These are phyloP conservation scores for Gracilinanus agilis DNA, from an alignment of 2,113 vertebrate species.

Conservation along the genomic window DNA sequence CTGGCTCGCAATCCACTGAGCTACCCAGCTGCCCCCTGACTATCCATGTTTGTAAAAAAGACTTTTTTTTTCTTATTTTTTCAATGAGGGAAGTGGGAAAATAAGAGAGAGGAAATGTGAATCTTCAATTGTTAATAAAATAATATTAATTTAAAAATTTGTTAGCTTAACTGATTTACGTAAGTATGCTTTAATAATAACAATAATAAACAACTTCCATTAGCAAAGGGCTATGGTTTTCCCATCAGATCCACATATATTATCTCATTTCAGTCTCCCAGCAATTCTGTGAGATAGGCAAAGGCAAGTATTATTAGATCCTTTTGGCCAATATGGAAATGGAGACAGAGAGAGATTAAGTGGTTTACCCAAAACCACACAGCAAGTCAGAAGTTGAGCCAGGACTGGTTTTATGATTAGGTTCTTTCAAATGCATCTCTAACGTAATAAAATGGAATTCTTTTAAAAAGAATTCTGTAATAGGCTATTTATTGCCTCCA, in stretches of 20 bases:
- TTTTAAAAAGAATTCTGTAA: neutral
- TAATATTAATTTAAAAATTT: neutral
- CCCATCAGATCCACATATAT: neutral
- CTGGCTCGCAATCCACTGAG: too few relatives aligned
- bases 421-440: neutral
- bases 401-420: neutral
- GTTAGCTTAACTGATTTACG: neutral
- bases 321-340: neutral
- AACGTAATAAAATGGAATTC: neutral
- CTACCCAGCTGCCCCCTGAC: neutral
- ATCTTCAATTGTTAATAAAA: neutral
- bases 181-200: neutral
- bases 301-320: neutral
- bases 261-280: neutral
- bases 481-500: neutral
- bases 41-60: neutral
- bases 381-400: neutral
- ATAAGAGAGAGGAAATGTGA: neutral
- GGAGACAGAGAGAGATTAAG: neutral
- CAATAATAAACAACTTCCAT: neutral
- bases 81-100: neutral
- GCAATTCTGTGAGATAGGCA: neutral
- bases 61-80: neutral
- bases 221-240: neutral
- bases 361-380: neutral